Percentiles rank a stretch among this genome's conserved stretches.
Conservation (phyloP, 1,140 invertebrate species). For the Gerris buenoi region DNA sequence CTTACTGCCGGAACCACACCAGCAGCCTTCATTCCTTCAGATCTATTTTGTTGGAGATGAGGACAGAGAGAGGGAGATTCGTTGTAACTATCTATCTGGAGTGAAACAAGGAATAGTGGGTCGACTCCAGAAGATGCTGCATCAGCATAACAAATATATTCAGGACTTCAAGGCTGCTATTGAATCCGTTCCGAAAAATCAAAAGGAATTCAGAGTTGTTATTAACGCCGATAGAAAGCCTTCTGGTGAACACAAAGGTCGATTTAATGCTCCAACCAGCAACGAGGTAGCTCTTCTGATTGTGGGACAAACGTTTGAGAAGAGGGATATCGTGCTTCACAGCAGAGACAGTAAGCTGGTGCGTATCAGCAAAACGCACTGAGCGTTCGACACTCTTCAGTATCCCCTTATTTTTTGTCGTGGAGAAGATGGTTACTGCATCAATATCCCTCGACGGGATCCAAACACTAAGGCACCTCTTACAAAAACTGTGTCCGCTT, state of each 20-base stretch:
- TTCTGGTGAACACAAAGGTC: constrained; percentile 21
- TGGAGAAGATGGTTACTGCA: constrained; percentile 11
- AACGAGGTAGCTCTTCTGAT: constrained; percentile 23
- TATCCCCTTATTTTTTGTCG: constrained; percentile 28
- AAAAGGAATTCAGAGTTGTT: constrained; percentile 14
- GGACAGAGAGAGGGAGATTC: constrained; percentile 13
- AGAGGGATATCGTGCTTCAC: constrained; percentile 24
- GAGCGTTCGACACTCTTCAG: constrained; percentile 28
- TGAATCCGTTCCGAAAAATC: constrained; percentile 20
- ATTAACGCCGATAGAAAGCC: constrained; percentile 24
- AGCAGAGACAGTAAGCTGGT: constrained; percentile 10
- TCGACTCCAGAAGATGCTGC: constrained; percentile 27
- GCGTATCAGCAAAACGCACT: constrained; percentile 22
- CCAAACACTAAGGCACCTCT: not conserved
- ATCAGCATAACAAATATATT: constrained; percentile 27
- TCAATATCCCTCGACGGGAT: not conserved
- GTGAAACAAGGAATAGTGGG: constrained; percentile 24
- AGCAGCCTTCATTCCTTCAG: constrained; percentile 27
- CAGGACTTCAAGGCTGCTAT: constrained; percentile 28
- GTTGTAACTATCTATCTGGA: constrained; percentile 18
- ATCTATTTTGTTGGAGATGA: constrained; percentile 29
- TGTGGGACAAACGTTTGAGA: constrained; percentile 21
- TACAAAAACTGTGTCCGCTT: constrained; percentile 19
- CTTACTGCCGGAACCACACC: constrained; percentile 22
- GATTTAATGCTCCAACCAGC: constrained; percentile 23